A percentile compares a stretch with the other conserved stretches of the same genome.
Evolutionary conservation across 2,113 vertebrate genomes (phyloP).

Genomic region (Xyrauchen texanus): DNA sequence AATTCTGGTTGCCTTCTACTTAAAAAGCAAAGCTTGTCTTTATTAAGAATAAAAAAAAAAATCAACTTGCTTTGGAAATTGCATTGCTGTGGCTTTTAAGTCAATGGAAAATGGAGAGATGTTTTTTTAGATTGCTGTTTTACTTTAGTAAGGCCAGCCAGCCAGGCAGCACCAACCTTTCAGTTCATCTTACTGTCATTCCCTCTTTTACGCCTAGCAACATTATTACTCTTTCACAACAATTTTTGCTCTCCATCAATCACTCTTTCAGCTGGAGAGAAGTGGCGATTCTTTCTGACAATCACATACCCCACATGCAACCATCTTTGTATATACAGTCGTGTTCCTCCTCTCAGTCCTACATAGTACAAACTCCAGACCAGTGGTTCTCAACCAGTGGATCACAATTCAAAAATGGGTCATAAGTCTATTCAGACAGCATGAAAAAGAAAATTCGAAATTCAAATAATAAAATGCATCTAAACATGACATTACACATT

Average conservation of each 20-base stretch:
- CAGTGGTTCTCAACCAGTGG: no score
- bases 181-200: conserved; percentile 47
- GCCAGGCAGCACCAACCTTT: background rate
- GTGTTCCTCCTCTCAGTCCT: background rate
- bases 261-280: conserved; percentile 34
- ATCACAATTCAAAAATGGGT: no score
- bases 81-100: conserved; percentile 12
- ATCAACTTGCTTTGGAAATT: conserved; percentile 49
- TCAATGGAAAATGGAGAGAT: conserved; percentile 34
- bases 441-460: no score
- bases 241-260: conserved; percentile 48
- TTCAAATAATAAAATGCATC: no score
- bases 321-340: background rate
- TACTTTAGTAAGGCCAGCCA: conserved; percentile 18
- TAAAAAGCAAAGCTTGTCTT: conserved; percentile 28
- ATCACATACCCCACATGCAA: background rate
- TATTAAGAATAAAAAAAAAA: conserved; percentile 50
- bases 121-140: background rate
- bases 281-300: conserved; percentile 33
- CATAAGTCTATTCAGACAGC: no score
- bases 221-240: conserved; percentile 53
- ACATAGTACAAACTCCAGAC: no score
- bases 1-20: conserved; percentile 41
- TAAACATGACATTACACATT: no score
- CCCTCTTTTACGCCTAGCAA: conserved; percentile 20